phyloP scores from a whole-genome alignment of 2,888 invertebrate species.

The Prosapia bicincta region DNA sequence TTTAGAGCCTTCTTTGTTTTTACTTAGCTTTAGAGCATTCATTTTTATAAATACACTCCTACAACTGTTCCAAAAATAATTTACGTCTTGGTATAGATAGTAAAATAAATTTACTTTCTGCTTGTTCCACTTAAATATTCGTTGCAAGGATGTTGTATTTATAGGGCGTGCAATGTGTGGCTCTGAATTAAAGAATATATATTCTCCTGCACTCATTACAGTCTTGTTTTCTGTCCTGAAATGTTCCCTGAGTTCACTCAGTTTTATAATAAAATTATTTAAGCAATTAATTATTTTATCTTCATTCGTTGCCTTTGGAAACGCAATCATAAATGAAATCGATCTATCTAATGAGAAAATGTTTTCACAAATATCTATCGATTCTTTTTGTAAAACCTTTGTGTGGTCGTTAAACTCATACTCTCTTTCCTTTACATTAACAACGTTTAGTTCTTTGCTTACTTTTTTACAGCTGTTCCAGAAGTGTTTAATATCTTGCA shows the following conservation, averaged over 20 bases:
- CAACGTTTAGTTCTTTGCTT: not conserved
- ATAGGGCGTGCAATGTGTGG: not conserved
- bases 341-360: not conserved
- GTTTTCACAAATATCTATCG: not conserved
- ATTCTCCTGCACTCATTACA: not conserved
- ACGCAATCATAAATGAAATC: not conserved
- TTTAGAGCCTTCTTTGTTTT: not conserved
- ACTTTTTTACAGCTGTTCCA: not conserved
- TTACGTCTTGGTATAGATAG: not conserved
- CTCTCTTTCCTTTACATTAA: not conserved
- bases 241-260: not conserved
- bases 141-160: not conserved
- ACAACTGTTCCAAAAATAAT: not conserved
- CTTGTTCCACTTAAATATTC: not conserved
- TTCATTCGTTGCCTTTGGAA: not conserved
- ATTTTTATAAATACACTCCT: not conserved
- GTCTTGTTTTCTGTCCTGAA: not conserved
- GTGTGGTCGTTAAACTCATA: not conserved
- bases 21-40: not conserved
- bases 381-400: not conserved
- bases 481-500: not conserved
- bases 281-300: not conserved
- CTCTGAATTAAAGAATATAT: not conserved
- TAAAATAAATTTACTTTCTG: not conserved
- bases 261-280: not conserved